A percentile compares a stretch with the other conserved stretches of the same genome.
These are phyloP conservation scores for Nesogale talazaci DNA, from an alignment of 2,113 vertebrate species.

Conservation along the genomic window DNA sequence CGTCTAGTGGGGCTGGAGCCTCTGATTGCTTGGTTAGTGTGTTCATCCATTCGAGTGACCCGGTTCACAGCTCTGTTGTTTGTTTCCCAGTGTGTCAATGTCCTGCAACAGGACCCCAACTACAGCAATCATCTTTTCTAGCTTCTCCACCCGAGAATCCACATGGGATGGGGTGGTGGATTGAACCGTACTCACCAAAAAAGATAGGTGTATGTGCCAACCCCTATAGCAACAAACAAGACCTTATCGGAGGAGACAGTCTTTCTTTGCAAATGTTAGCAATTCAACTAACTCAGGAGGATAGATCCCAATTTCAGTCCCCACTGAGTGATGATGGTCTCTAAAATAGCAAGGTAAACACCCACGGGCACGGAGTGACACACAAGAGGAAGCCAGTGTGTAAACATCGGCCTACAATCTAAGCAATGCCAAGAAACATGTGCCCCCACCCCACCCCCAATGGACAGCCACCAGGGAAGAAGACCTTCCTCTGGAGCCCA, in stretches of 20 bases:
- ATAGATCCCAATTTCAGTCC: neutral
- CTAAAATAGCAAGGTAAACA: neutral
- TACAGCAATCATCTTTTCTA: neutral
- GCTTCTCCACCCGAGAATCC: neutral
- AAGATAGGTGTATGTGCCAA: neutral
- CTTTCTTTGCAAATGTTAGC: neutral
- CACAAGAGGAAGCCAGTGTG: neutral
- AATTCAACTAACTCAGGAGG: neutral
- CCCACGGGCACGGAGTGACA: neutral
- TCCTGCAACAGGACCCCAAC: fast-evolving
- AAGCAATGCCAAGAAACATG: neutral
- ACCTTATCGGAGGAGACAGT: neutral
- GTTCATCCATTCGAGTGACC: neutral
- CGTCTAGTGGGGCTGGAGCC: neutral
- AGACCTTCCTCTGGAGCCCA: neutral
- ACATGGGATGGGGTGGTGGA: no score
- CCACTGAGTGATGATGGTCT: neutral
- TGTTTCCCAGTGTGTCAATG: neutral
- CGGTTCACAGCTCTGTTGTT: neutral
- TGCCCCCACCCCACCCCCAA: neutral
- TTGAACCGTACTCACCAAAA: neutral
- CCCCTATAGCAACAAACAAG: neutral
- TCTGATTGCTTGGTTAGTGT: neutral
- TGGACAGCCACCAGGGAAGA: neutral
- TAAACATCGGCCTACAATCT: neutral